phyloP scores from a whole-genome alignment of 2,113 vertebrate species.

The Tretioscincus oriximinensis region DNA sequence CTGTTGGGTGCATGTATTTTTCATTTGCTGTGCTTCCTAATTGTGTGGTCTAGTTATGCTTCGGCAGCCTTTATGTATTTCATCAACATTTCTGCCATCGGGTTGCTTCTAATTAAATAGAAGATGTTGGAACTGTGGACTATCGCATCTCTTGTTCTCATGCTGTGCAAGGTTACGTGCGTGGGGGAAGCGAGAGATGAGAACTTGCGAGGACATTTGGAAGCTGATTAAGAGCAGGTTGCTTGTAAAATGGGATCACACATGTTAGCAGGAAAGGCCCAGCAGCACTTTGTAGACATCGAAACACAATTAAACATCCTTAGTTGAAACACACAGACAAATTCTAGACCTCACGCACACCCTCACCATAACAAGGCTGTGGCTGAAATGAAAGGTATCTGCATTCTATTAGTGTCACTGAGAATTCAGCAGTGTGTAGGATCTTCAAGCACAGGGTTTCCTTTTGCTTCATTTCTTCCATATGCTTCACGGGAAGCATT shows the following conservation, averaged over 20 bases:
- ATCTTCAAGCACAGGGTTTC: conserved; percentile 3
- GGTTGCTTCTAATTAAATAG: conserved; percentile 32
- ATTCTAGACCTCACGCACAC: not conserved
- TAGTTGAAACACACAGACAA: conserved; percentile 1
- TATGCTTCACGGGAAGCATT: conserved; percentile 7
- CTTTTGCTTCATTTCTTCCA: not conserved
- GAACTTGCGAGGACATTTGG: conserved; percentile 7
- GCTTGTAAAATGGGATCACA: not conserved
- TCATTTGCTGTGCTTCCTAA: conserved; percentile 18
- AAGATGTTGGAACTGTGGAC: not conserved
- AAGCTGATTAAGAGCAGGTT: conserved; percentile 29
- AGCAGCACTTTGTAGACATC: conserved; percentile 11
- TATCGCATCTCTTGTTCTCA: not conserved
- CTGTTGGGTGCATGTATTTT: conserved; percentile 40
- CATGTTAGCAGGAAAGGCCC: conserved; percentile 5
- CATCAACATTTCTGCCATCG: conserved; percentile 34
- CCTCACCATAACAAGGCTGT: conserved; percentile 8
- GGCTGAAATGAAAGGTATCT: conserved; percentile 27
- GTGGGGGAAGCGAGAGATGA: conserved; percentile 22
- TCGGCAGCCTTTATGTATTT: conserved; percentile 8
- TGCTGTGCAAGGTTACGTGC: conserved; percentile 15
- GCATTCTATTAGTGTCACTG: conserved; percentile 26
- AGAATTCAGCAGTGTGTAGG: conserved; percentile 5
- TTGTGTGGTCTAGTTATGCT: not conserved
- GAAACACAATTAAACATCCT: not conserved